Base-by-base conservation (phyloP, 2,888 invertebrate species). In the Xanthorhoe spadicearia region DNA sequence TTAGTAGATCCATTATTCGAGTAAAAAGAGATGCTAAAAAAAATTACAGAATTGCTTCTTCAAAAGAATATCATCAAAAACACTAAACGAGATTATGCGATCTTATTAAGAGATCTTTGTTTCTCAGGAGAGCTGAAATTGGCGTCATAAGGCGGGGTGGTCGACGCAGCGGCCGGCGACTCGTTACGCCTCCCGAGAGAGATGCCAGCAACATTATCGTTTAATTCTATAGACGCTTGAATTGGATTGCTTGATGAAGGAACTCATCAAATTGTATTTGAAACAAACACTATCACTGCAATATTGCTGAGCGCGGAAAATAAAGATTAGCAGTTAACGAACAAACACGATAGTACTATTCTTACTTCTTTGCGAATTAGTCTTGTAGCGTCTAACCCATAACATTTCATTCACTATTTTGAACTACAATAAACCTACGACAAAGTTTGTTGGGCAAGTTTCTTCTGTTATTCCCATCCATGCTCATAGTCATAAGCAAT, bases 101-200 rank as follows among this genome's bases (percentile, higher is more conserved):
- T 62, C 32, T 58, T 64, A 54, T 53, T 57, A 49, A 50, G n/a
- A 43, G 43, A 61, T 58, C 28, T 13, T 56, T 38, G 15, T 15
- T 64, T 32, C 38, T 67, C 38, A 56, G 57, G 56, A 59, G 59
- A 55, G 18, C 57, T 49, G 50, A 49, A 52, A 59, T 60, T 54
- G 63, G 46, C 57, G 32, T 63, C 52, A 51, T 61, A 64, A 62
- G 64, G 61, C 59, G 59, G 72, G 74, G 75, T 76, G 77, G 75
- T 38, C 66, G 71, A 52, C 72, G 68, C 70, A 65, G 66, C 66
- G 71, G 72, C 67, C 66, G 72, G 72, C 66, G 73, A 75, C 82
- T 83, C 83, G 83, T 84, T 86, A 84, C 79, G 68, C 68, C 75
- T 79, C 78, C 81, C 77, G 70, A 56, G 83, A 81, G 83, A 79